These are phyloP conservation scores for Caenorhabditis sinica DNA, from an alignment of 2,888 invertebrate genomes.

Conservation along the genomic window DNA sequence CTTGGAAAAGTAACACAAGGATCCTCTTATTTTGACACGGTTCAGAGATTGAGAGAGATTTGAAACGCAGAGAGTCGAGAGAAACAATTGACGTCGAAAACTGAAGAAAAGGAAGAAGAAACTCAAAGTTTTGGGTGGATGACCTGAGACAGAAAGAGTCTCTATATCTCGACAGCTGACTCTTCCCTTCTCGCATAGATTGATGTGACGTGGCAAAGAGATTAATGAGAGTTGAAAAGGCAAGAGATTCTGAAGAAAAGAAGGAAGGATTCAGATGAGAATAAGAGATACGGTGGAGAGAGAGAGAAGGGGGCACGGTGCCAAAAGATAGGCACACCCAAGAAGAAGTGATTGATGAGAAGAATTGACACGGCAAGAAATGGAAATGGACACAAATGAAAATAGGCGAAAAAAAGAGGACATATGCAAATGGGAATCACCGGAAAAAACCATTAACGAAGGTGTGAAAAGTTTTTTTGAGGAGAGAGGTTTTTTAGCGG, in stretches of 20 bases:
- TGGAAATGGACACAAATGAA: not conserved
- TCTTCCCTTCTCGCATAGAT: not conserved
- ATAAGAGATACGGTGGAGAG: slow-evolving; percentile 3
- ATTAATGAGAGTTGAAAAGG: slow-evolving; percentile 43
- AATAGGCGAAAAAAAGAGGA: slow-evolving; percentile 26
- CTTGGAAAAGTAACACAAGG: no score
- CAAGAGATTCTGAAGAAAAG: not conserved
- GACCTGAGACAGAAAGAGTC: slow-evolving; percentile 14
- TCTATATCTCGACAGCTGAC: slow-evolving; percentile 37
- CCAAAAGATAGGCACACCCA: slow-evolving; percentile 57
- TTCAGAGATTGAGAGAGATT: not conserved
- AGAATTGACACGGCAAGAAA: not conserved
- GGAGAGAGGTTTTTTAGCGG: not conserved
- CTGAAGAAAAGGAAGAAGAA: not conserved
- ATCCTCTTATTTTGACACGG: no score
- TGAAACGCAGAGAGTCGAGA: not conserved
- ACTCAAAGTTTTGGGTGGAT: slow-evolving; percentile 11
- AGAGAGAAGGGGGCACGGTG: slow-evolving; percentile 50
- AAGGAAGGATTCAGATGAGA: not conserved
- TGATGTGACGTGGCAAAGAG: slow-evolving; percentile 60
- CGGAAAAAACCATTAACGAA: not conserved
- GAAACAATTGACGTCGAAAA: slow-evolving; percentile 51
- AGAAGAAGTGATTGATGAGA: slow-evolving; percentile 43
- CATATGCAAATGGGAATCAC: slow-evolving; percentile 3
- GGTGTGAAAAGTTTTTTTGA: not conserved